Evolutionary conservation across 1,140 invertebrate genomes (phyloP).

Genomic region (Samia ricini): DNA sequence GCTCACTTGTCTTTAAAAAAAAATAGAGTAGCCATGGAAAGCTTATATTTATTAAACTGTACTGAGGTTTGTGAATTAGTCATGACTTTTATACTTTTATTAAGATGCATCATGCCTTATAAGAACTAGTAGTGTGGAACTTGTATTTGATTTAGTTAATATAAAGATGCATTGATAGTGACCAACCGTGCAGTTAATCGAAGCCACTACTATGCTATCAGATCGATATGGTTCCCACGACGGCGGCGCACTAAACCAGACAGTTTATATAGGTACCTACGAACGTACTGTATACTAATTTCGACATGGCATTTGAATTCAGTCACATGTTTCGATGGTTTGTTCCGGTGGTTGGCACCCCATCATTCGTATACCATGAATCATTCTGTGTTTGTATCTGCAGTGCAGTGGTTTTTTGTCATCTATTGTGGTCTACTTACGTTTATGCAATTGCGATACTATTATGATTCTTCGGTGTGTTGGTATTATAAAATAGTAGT

Average conservation of each 20-base stretch:
- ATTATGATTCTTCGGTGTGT: conserved; percentile 66
- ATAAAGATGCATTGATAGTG: conserved; percentile 25
- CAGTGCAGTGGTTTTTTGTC: conserved; percentile 19
- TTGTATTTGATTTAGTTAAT: conserved; percentile 18
- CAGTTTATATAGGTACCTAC: conserved; percentile 30
- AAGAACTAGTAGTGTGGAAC: not conserved
- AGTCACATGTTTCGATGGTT: conserved; percentile 29
- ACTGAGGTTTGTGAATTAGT: too few species aligned
- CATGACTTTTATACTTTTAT: not conserved
- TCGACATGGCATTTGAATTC: conserved; percentile 26
- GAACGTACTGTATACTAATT: conserved; percentile 18
- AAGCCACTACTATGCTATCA: conserved; percentile 40
- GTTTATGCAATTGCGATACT: conserved; percentile 65
- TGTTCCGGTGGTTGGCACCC: conserved; percentile 37
- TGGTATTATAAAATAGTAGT: not conserved
- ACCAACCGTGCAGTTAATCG: conserved; percentile 30
- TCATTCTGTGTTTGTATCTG: conserved; percentile 25
- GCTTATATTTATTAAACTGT: too few species aligned
- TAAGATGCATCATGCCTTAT: not conserved
- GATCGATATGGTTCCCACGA: conserved; percentile 65
- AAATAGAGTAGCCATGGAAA: too few species aligned
- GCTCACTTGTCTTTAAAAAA: too few species aligned
- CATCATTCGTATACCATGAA: conserved; percentile 23
- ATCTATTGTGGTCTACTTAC: not conserved
- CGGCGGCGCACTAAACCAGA: conserved; percentile 59